A percentile compares a stretch with the other conserved stretches of the same genome.
Evolutionary conservation across 2,797 vertebrate species (phyloP).

Genomic region (Aulostomus chinensis): DNA sequence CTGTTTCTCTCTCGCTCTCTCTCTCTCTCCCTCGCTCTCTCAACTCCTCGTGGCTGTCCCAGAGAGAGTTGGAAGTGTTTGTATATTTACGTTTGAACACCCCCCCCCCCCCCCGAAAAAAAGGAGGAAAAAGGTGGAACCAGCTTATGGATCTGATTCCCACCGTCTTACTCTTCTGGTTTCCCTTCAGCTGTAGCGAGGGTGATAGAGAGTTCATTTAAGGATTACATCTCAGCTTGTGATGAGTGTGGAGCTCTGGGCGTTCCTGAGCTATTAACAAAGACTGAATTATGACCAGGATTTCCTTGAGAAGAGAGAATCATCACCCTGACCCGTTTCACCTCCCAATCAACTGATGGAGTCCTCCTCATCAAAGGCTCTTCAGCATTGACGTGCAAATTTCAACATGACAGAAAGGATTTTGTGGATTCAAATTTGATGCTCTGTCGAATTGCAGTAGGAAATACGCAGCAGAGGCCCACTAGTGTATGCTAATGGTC

Average conservation of each 20-base stretch:
- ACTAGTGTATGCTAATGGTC: conserved; percentile 22
- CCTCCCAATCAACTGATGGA: conserved; percentile 46
- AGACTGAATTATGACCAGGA: conserved; percentile 43
- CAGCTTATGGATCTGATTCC: conserved; percentile 2
- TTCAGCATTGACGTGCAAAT: background rate
- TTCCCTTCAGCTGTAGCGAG: conserved; percentile 6
- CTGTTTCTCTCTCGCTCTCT: conserved; percentile 7
- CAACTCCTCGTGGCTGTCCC: conserved; percentile 35
- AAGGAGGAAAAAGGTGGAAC: background rate
- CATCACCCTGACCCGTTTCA: conserved; percentile 47
- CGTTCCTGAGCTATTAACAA: conserved; percentile 25
- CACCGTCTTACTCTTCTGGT: conserved; percentile 10
- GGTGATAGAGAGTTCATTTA: conserved; percentile 38
- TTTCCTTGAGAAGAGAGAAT: conserved; percentile 33
- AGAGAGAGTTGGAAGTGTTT: conserved; percentile 36
- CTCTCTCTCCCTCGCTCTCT: conserved; percentile 8
- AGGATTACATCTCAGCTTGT: conserved; percentile 28
- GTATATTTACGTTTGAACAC: conserved; percentile 3
- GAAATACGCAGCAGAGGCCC: conserved; percentile 4
- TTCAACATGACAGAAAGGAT: conserved; percentile 11
- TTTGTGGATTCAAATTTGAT: background rate
- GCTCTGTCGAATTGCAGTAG: conserved; percentile 5
- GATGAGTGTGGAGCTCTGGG: conserved; percentile 6
- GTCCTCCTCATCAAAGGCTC: conserved; percentile 21
- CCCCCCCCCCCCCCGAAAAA: too few species aligned